Evolutionary conservation across 30 jellyfish, hydroid and myxozoan species (phyloP).

Genomic region (Pelagia noctiluca): DNA sequence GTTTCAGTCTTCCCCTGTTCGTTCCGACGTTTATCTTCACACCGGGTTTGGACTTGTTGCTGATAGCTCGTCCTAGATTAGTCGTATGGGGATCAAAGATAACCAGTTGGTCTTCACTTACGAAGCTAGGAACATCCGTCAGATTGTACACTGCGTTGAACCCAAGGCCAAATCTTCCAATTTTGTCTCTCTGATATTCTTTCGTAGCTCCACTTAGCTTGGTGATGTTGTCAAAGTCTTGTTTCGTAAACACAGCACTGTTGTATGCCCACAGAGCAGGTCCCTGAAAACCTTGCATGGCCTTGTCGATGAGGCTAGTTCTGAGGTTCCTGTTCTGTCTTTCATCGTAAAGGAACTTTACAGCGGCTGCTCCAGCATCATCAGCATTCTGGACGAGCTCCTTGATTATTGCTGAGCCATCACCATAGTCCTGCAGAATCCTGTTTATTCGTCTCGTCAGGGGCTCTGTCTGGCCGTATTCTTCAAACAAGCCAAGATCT

Average conservation of each 20-base stretch:
- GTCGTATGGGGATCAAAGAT: conserved; percentile 83
- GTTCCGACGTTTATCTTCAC: conserved; percentile 50
- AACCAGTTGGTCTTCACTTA: conserved; percentile 74
- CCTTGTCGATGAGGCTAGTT: conserved; percentile 43
- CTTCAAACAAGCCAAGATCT: conserved; percentile 56
- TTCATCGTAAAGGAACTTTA: conserved; percentile 71
- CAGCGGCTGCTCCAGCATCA: conserved; percentile 85
- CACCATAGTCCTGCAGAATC: conserved; percentile 72
- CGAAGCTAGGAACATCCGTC: conserved; percentile 83
- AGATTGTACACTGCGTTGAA: conserved; percentile 85
- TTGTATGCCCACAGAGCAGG: conserved; percentile 92
- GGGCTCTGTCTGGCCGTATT: conserved; percentile 88
- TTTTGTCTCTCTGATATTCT: conserved; percentile 70
- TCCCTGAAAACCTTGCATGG: conserved; percentile 84
- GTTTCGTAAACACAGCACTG: conserved; percentile 59
- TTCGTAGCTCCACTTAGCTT: conserved; percentile 86
- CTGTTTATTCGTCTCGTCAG: conserved; percentile 77
- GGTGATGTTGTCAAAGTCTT: conserved; percentile 81
- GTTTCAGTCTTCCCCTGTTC: conserved; percentile 19
- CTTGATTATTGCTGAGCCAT: conserved; percentile 85
- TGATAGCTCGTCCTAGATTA: conserved; percentile 73
- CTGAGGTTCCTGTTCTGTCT: conserved; percentile 48
- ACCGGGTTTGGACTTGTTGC: conserved; percentile 75
- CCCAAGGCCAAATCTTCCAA: conserved; percentile 92
- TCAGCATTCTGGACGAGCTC: conserved; percentile 93